These are phyloP conservation scores for Cryptus viduatorius DNA, from an alignment of 2,888 invertebrate species.

Conservation along the genomic window DNA sequence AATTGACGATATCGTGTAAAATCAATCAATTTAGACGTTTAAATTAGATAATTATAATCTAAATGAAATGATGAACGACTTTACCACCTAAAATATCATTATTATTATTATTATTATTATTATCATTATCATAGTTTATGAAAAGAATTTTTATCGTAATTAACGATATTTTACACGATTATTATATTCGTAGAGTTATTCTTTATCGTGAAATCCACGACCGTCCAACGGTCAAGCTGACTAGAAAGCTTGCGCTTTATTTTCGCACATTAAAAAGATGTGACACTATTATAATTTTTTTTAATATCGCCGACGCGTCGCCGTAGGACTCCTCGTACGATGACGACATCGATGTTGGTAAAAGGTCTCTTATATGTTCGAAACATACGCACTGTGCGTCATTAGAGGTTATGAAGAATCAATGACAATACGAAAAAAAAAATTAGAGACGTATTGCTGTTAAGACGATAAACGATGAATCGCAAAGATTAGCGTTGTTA, in stretches of 20 bases:
- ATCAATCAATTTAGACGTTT: slow-evolving; percentile 36
- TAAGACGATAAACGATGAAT: slow-evolving; percentile 32
- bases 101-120: slow-evolving; percentile 36
- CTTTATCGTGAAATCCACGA: slow-evolving; percentile 15
- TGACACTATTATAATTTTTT: background rate
- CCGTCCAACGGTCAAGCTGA: slow-evolving; percentile 58
- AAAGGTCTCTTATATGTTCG: slow-evolving; percentile 33
- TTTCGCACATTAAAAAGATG: background rate
- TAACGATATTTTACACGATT: slow-evolving; percentile 61
- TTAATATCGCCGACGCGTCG: background rate
- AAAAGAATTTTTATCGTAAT: slow-evolving; percentile 56
- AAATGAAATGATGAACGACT: slow-evolving; percentile 30
- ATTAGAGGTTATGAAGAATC: background rate
- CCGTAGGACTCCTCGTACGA: background rate
- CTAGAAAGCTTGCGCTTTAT: slow-evolving; percentile 21
- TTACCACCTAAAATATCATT: slow-evolving; percentile 60
- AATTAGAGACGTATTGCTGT: background rate
- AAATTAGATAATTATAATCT: slow-evolving; percentile 50
- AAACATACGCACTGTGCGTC: slow-evolving; percentile 19
- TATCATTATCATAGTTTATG: slow-evolving; percentile 61
- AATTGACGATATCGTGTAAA: slow-evolving; percentile 55
- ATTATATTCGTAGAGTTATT: slow-evolving; percentile 56
- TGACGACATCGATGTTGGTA: background rate
- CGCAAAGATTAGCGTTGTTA: too few species aligned
- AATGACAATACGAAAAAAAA: background rate